Evolutionary conservation across 2,888 invertebrate species (phyloP), one percentile per base, ranked within the genome.

Genomic region (Branchellion lobata): DNA sequence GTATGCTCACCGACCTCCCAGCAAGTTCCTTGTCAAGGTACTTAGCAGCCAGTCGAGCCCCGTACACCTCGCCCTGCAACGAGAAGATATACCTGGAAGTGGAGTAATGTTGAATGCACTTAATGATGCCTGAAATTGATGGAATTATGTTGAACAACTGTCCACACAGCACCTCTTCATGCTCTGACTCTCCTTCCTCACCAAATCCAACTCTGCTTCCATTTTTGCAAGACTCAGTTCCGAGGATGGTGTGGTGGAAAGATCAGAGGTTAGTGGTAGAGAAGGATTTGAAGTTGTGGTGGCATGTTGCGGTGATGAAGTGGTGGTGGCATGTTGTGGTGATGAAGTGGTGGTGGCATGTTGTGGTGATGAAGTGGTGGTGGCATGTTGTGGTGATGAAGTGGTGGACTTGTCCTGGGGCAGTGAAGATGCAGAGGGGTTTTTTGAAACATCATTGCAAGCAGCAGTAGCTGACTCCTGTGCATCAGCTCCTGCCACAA

Each of bases 11-110:
- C 77, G 82, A 90, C 90, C 90, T 89, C 81, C 90, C 90, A 47
- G 93, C 93, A 80, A 93, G 87, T 86, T 93, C 93, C 86, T 94
- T 94, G 87, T 94, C 94, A 83, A 94, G 88, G 86, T 94, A 94
- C 85, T 93, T 93, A 18, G 94, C 93, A 14, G 94, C 93, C 82
- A 94, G 88, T 84, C 93, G 91, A 21, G 94, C 93, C 61, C 93
- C 94, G 85, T 92, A 93, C 8, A 94, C 91, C 88, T 94, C 94
- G 24, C 92, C 92, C 85, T 93, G 87, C 74, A 93, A 88, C 1
- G 92, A 91, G 29, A 92, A 89, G 80, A 93, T 90, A n/a, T 57
- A 57, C 24, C 40, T 40, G 40, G 40, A 8, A 14, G 40, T 40
- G 40, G 69, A n/a, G n/a, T n/a, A n/a, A n/a, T n/a, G n/a, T n/a